These are phyloP conservation scores for Drosophila austrosaltans DNA, from an alignment of 2,888 invertebrate genomes.

Conservation along the genomic window DNA sequence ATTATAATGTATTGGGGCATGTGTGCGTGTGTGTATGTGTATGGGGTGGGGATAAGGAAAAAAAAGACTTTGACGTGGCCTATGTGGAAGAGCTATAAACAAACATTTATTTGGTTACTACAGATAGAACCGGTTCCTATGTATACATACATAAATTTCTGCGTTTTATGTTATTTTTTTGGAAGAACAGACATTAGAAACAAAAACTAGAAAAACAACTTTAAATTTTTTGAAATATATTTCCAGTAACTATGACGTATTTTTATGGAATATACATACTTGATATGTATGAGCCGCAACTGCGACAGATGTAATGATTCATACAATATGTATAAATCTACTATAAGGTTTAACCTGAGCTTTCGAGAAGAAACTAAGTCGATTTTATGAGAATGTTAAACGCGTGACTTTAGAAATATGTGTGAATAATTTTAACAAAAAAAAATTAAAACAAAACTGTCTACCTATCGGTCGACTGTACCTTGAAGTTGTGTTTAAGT, in stretches of 20 bases:
- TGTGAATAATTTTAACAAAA: constrained; percentile 53
- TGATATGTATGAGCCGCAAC: too few species aligned
- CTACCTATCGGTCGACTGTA: constrained; percentile 52
- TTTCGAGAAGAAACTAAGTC: constrained; percentile 17
- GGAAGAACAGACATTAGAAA: constrained; percentile 42
- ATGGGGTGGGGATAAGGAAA: background rate
- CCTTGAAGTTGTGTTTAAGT: constrained; percentile 30
- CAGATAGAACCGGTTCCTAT: constrained; percentile 61
- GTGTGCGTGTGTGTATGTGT: background rate
- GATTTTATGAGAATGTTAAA: constrained; percentile 19
- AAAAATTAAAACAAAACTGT: constrained; percentile 28
- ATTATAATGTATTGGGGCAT: constrained; percentile 27
- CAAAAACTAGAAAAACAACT: constrained; percentile 29
- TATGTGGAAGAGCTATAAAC: constrained; percentile 46
- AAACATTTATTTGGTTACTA: constrained; percentile 35
- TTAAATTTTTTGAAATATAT: constrained; percentile 26
- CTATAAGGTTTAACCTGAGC: constrained; percentile 60
- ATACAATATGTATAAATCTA: constrained; percentile 25
- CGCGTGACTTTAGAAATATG: constrained; percentile 55
- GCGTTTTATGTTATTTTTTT: constrained; percentile 28
- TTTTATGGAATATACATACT: constrained; percentile 20
- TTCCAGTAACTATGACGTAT: constrained; percentile 29
- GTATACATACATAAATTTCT: constrained; percentile 31
- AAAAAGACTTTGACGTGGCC: constrained; percentile 65
- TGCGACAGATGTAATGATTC: constrained; percentile 50